Evolutionary conservation across 2,113 vertebrate genomes (phyloP), one percentile per base, ranked within the genome.

Genomic region (Panurus biarmicus): DNA sequence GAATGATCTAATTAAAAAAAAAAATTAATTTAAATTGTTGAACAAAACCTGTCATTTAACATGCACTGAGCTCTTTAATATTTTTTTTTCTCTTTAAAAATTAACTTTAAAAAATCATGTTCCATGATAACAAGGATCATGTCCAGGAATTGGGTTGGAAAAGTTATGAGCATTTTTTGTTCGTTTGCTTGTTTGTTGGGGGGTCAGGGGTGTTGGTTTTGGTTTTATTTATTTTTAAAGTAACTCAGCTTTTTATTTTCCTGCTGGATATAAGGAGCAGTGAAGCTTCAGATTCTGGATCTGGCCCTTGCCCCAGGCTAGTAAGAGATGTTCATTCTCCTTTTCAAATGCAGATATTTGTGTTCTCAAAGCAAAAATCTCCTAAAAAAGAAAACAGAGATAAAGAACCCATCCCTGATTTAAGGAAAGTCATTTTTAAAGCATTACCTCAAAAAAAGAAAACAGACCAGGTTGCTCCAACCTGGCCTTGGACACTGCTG

Each of bases 221-320:
- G 8, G 0, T 51, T 74, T 45, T 20, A 4, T 19, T 51, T 36
- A 2, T 7, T 54, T 87, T 80, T 14, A 14, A 93, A 77, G 56
- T 66, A 65, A 70, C 61, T 88, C 82, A 80, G 57, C 45, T 95
- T 95, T 86, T 57, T 90, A 1, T 70, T 61, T 90, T 84, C 81
- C 69, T 77, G 66, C 57, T 78, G 60, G 66, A 14, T 69, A 4
- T 65, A 69, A 48, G 66, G 38, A 82, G 50, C 71, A 66, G 86
- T 56, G 58, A 54, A 45, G 6, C 45, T 53, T 69, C 54, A 70
- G 28, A 24, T 19, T 70, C 20, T 70, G n/a, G 23, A n/a, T 28
- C 14, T 38, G 14, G 3, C 12, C 5, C 7, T 60, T 12, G 33
- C 22, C 12, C 54, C 29, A 24, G 28, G 20, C 0, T 0, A n/a